These are phyloP conservation scores for Vireo altiloquus DNA, from an alignment of 2,113 vertebrate species.

Conservation along the genomic window DNA sequence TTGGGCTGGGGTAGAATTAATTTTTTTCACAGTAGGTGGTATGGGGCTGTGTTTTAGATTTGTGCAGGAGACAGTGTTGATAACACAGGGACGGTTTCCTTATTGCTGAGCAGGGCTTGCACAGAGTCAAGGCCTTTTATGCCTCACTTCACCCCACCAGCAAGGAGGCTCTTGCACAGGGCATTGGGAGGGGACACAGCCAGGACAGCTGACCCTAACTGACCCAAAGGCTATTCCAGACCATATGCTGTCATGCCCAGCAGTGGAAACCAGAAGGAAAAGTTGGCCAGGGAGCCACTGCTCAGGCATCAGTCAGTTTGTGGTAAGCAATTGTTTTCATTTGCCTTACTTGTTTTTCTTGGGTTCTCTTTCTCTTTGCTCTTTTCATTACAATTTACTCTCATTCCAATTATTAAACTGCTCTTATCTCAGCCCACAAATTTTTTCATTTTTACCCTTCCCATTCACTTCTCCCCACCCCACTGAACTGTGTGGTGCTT, in stretches of 20 bases:
- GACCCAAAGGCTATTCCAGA: background rate
- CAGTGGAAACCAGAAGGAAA: background rate
- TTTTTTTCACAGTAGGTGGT: background rate
- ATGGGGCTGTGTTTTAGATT: background rate
- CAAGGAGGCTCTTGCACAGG: accelerated
- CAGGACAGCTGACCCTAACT: background rate
- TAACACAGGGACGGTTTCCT: background rate
- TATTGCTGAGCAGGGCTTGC: background rate
- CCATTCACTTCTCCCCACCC: background rate
- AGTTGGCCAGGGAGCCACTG: background rate
- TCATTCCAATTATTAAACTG: background rate
- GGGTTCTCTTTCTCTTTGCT: background rate
- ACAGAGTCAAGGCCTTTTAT: background rate
- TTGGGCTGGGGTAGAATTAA: background rate
- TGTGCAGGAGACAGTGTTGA: background rate
- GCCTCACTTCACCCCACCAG: no score
- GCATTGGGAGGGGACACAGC: background rate
- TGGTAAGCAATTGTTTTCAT: background rate
- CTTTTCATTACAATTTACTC: background rate
- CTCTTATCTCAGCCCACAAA: background rate
- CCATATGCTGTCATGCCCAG: background rate
- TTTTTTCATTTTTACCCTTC: background rate
- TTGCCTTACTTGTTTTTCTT: background rate
- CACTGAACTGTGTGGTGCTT: accelerated
- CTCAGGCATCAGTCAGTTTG: accelerated